Percentiles rank a stretch among this genome's conserved stretches.
phyloP scores from a whole-genome alignment of 2,113 vertebrate genomes.

The Pomatostomus ruficeps region DNA sequence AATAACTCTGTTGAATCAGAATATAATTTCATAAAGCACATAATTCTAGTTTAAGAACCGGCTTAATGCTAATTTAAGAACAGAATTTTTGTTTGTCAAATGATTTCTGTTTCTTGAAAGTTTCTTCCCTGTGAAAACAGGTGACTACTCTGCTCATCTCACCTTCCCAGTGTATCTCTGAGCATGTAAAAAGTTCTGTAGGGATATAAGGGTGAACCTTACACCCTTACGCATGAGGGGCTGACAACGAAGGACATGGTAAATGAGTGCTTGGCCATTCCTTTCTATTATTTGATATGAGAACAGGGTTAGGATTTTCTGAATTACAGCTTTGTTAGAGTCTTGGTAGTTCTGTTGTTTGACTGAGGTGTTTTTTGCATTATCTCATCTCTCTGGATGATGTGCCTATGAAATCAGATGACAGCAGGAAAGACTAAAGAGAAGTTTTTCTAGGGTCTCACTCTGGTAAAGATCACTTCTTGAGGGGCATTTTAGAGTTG shows the following conservation, averaged over 20 bases:
- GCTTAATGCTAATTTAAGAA: not conserved
- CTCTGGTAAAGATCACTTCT: not conserved
- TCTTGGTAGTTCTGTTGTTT: not conserved
- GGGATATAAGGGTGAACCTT: not conserved
- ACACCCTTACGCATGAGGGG: not conserved
- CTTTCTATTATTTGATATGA: not conserved
- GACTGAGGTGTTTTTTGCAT: not conserved
- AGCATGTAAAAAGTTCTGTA: not conserved
- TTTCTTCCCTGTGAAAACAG: not conserved
- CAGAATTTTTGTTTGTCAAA: not conserved
- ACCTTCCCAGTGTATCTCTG: not conserved
- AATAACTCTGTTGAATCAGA: conserved; percentile 8
- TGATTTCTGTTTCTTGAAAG: not conserved
- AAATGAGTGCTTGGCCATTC: not conserved
- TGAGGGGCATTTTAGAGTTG: not conserved
- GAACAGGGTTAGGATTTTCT: not conserved
- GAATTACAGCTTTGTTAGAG: not conserved
- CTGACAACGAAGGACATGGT: not conserved
- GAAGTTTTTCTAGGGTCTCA: not conserved
- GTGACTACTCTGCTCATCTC: not conserved
- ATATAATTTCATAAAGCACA: not conserved
- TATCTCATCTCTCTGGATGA: not conserved
- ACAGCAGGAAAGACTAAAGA: not conserved
- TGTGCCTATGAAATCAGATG: not conserved
- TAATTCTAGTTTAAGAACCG: not conserved